These are phyloP conservation scores for Agapetus fuscipes DNA, from an alignment of 2,888 invertebrate genomes.

Conservation along the genomic window DNA sequence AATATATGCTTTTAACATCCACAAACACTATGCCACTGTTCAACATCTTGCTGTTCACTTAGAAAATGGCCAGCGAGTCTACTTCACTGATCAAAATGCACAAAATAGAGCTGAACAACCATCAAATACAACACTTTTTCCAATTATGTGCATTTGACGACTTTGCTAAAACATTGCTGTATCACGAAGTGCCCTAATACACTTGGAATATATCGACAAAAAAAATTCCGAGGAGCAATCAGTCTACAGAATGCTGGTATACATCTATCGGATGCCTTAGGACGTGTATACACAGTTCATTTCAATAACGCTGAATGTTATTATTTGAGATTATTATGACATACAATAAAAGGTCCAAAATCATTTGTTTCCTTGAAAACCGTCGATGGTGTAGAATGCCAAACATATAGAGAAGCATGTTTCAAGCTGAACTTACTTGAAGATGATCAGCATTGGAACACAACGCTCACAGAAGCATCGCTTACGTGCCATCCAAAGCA, in stretches of 20 bases:
- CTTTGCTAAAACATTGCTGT: conserved; percentile 25
- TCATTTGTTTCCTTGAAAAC: conserved; percentile 21
- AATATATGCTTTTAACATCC: conserved; percentile 24
- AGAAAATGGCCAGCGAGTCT: conserved; percentile 25
- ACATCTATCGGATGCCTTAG: conserved; percentile 26
- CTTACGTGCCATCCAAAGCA: too few relatives aligned
- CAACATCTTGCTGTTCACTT: conserved; percentile 24
- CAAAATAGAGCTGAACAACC: conserved; percentile 6
- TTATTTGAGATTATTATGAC: conserved; percentile 27
- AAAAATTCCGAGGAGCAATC: conserved; percentile 25
- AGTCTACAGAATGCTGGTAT: conserved; percentile 24
- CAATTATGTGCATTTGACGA: neutral
- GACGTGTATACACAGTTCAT: conserved; percentile 28
- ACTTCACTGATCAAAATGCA: conserved; percentile 22
- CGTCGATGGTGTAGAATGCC: too few relatives aligned
- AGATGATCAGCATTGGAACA: too few relatives aligned
- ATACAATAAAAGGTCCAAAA: conserved; percentile 26
- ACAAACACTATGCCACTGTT: conserved; percentile 24
- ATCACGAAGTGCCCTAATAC: conserved; percentile 27
- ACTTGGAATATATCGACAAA: conserved; percentile 27
- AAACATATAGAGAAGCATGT: too few relatives aligned
- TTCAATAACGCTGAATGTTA: conserved; percentile 27
- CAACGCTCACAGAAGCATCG: too few relatives aligned
- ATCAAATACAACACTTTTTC: too few relatives aligned
- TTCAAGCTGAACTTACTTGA: too few relatives aligned